Conservation (phyloP, 2,888 invertebrate species). For the Limnephilus marmoratus region DNA sequence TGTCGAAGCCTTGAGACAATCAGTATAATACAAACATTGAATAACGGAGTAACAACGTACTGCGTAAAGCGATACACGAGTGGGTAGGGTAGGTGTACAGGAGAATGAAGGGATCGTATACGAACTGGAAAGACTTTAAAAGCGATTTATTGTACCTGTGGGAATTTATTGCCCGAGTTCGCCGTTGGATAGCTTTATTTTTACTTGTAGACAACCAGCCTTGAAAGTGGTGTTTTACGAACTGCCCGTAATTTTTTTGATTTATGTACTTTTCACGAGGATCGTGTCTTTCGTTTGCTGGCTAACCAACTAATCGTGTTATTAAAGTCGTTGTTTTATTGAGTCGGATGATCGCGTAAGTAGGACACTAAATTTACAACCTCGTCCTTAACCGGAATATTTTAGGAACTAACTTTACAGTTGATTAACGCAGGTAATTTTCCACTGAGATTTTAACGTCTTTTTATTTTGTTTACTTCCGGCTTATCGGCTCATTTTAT, state of each 20-base stretch:
- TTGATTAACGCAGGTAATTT: not conserved
- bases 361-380: not conserved
- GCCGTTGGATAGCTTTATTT: constrained; percentile 34
- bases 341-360: not conserved
- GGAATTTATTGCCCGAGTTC: constrained; percentile 26
- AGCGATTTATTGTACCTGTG: constrained; percentile 21
- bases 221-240: constrained; percentile 18
- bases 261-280: constrained; percentile 31
- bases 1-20: not conserved
- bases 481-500: not conserved
- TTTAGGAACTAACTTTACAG: not conserved
- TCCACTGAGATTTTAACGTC: not conserved
- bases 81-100: not conserved
- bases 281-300: constrained; percentile 16
- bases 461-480: not conserved
- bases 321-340: constrained; percentile 26
- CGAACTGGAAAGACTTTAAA: constrained; percentile 35
- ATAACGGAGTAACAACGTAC: not conserved
- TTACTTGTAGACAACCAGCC: constrained; percentile 6
- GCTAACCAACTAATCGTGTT: constrained; percentile 4
- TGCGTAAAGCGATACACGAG: not conserved
- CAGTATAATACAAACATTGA: not conserved
- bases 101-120: constrained; percentile 1
- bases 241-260: constrained; percentile 24
- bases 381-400: not conserved